phyloP scores from a whole-genome alignment of 2,888 invertebrate genomes.

The Agonum fuliginosum region DNA sequence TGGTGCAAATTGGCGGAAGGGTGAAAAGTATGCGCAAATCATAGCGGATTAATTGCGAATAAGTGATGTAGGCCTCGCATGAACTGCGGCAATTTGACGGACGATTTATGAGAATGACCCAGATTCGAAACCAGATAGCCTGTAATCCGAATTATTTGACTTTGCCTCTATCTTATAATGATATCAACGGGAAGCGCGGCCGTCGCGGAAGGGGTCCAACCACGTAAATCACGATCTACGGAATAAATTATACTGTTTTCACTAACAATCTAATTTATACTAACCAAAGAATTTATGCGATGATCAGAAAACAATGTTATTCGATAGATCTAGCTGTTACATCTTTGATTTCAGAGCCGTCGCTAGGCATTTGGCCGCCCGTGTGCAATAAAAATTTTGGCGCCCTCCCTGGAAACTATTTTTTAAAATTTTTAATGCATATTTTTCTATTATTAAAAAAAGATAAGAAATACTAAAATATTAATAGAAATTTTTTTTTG shows the following conservation, averaged over 20 bases:
- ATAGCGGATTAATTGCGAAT: slow-evolving; percentile 52
- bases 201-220: not conserved
- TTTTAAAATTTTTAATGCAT: no score
- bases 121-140: slow-evolving; percentile 56
- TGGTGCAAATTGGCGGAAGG: slow-evolving; percentile 26
- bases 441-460: no score
- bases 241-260: slow-evolving; percentile 50
- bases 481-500: no score
- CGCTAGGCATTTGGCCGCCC: no score
- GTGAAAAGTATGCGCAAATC: slow-evolving; percentile 48
- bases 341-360: no score
- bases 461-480: no score
- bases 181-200: slow-evolving; percentile 29
- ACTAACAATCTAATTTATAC: slow-evolving; percentile 40
- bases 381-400: no score
- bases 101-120: slow-evolving; percentile 57
- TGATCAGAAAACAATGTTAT: no score
- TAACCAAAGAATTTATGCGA: not conserved
- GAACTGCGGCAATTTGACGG: slow-evolving; percentile 52
- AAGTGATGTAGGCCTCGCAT: slow-evolving; percentile 53
- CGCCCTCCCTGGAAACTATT: no score
- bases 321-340: no score
- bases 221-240: slow-evolving; percentile 46
- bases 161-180: slow-evolving; percentile 56
- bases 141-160: slow-evolving; percentile 57